These are phyloP conservation scores for Stenoptilia bipunctidactyla DNA, from an alignment of 2,888 invertebrate genomes.

Conservation along the genomic window DNA sequence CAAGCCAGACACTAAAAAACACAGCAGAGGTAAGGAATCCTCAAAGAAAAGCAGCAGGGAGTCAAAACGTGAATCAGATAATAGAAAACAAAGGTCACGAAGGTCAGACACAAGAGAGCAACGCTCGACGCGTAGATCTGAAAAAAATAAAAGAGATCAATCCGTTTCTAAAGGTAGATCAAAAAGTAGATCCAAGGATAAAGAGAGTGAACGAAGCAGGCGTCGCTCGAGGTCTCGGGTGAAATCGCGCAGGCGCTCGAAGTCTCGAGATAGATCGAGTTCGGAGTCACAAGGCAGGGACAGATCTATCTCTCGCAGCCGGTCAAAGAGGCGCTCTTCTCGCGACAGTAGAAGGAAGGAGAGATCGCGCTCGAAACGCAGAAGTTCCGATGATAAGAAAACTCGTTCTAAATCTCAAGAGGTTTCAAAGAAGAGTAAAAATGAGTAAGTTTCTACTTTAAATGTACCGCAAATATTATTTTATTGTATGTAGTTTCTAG, in stretches of 20 bases:
- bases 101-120: slow-evolving; percentile 38
- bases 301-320: background rate
- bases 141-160: slow-evolving; percentile 25
- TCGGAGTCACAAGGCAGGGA: slow-evolving; percentile 16
- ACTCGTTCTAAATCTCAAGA: slow-evolving; percentile 56
- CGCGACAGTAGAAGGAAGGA: slow-evolving; percentile 15
- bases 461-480: background rate
- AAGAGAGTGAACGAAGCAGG: slow-evolving; percentile 25
- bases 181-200: slow-evolving; percentile 31
- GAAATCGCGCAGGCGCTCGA: slow-evolving; percentile 14
- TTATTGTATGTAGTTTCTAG: too few species aligned
- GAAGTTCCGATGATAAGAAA: slow-evolving; percentile 37
- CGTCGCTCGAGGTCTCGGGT: slow-evolving; percentile 26
- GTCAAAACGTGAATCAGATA: slow-evolving; percentile 41
- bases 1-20: slow-evolving; percentile 21
- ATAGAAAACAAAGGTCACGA: slow-evolving; percentile 39
- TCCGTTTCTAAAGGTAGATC: slow-evolving; percentile 30
- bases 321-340: background rate
- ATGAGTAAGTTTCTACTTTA: slow-evolving; percentile 37
- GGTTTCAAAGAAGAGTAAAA: slow-evolving; percentile 38
- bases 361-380: slow-evolving; percentile 25
- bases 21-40: slow-evolving; percentile 31
- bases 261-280: background rate
- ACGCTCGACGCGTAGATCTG: slow-evolving; percentile 35
- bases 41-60: slow-evolving; percentile 39